Evolutionary conservation across 2,888 invertebrate species (phyloP).

Genomic region (Conomelus anceps): DNA sequence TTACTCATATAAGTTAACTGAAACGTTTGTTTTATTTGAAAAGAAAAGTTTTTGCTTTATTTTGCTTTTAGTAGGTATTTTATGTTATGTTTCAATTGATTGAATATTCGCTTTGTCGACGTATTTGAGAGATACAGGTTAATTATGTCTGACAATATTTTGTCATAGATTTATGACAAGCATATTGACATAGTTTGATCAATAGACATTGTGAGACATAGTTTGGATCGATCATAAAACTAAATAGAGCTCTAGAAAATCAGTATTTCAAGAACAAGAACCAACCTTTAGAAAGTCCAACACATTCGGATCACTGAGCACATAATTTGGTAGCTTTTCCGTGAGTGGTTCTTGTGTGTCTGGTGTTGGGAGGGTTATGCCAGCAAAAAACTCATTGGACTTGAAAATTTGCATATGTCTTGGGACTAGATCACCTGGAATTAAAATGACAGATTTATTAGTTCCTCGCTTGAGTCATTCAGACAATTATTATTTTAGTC

Average conservation of each 20-base stretch:
- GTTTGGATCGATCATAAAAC: neutral
- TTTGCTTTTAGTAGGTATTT: too few species aligned
- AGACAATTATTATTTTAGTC: neutral
- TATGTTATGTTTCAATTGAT: too few species aligned
- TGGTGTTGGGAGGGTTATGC: conserved; percentile 87
- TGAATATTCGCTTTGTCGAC: too few species aligned
- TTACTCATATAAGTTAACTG: too few species aligned
- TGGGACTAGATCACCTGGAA: conserved; percentile 74
- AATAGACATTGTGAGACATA: too few species aligned
- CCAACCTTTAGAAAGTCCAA: conserved; percentile 79
- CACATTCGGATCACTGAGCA: conserved; percentile 54
- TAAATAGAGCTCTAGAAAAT: neutral
- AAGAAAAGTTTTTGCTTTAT: too few species aligned
- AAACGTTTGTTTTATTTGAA: too few species aligned
- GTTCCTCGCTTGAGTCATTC: neutral
- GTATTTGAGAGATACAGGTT: too few species aligned
- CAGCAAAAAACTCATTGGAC: conserved; percentile 90
- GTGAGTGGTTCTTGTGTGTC: conserved; percentile 78
- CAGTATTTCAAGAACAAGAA: neutral
- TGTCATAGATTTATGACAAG: too few species aligned
- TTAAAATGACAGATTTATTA: conserved; percentile 24
- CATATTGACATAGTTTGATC: too few species aligned
- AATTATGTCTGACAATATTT: too few species aligned
- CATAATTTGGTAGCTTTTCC: conserved; percentile 70
- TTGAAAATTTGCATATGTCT: conserved; percentile 94